Evolutionary conservation across 2,113 vertebrate species (phyloP).

Genomic region (Ramphastos sulfuratus): DNA sequence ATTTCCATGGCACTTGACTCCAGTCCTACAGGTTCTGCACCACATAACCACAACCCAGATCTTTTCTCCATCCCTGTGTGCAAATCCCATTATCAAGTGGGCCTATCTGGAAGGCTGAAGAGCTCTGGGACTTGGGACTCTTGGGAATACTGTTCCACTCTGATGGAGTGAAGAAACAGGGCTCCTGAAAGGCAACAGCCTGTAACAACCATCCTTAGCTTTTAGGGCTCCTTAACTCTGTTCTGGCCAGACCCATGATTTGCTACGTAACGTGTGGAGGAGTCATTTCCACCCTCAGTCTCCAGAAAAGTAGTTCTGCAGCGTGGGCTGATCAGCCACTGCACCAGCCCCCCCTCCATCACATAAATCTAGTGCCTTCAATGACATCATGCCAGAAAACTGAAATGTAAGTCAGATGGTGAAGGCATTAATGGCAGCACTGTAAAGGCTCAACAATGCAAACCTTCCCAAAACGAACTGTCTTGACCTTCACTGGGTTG

Average conservation of each 20-base stretch:
- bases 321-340: slow-evolving; percentile 27
- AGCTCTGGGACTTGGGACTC: background rate
- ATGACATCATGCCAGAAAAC: slow-evolving; percentile 69
- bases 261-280: slow-evolving; percentile 45
- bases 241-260: slow-evolving; percentile 34
- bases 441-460: slow-evolving; percentile 67
- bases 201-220: background rate
- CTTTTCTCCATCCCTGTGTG: background rate
- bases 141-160: background rate
- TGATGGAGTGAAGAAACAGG: accelerated
- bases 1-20: background rate
- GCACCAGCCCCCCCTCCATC: background rate
- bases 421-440: slow-evolving; percentile 73
- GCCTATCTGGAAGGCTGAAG: background rate
- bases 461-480: slow-evolving; percentile 73
- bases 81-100: background rate
- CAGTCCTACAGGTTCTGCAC: accelerated
- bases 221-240: background rate
- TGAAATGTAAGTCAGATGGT: slow-evolving; percentile 68
- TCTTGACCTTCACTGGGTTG: slow-evolving; percentile 73
- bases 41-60: background rate
- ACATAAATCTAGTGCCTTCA: slow-evolving; percentile 50
- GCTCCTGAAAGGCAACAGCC: background rate
- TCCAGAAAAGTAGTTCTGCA: slow-evolving; percentile 66
- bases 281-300: slow-evolving; percentile 58